Evolutionary conservation across 2,797 vertebrate genomes (phyloP), one percentile per base, ranked within the genome.

Genomic region (Chrysocyon brachyurus): DNA sequence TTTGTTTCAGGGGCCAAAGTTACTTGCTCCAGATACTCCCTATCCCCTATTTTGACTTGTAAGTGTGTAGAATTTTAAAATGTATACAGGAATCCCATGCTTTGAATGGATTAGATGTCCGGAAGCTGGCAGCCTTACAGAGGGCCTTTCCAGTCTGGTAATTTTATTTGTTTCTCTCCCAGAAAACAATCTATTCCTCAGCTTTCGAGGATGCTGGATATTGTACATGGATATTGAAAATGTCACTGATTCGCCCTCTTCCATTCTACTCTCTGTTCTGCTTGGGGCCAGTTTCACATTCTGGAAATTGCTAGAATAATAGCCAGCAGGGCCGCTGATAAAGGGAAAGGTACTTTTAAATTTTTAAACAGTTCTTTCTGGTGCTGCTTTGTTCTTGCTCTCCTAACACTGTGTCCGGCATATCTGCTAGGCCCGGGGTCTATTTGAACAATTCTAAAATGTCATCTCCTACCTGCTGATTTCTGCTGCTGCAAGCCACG

Each of bases 381-480:
- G 54, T 1, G 6, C 12, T 49, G 56, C 91, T 92, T 96, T 94
- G 88, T 94, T 88, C 79, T 31, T 94, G 86, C 64, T 93, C 36
- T 12, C 83, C 21, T 57, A 81, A 89, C 91, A 70, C n/a, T 1
- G 28, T 93, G 91, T 91, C 95, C 9, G 0, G 56, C 66, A 10
- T 61, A 56, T 73, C 83, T 78, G 61, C 64, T 28, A 93, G 95
- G 87, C 93, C 79, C 2, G 26, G 40, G 73, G 56, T 90, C 95
- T 93, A 64, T 75, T 17, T 95, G 94, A 98, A 93, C 12, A 31
- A 70, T 79, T 97, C 72, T 90, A 61, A 96, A 98, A 96, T 92
- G 95, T 54, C 59, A 86, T 92, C 79, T 96, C 87, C 72, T 57
- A 21, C 90, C 81, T 49, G 94, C 96, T 97, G 97, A 36, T 31